Evolutionary conservation across 23 tunicate species (phyloP).

Genomic region (Botrylloides violaceus): DNA sequence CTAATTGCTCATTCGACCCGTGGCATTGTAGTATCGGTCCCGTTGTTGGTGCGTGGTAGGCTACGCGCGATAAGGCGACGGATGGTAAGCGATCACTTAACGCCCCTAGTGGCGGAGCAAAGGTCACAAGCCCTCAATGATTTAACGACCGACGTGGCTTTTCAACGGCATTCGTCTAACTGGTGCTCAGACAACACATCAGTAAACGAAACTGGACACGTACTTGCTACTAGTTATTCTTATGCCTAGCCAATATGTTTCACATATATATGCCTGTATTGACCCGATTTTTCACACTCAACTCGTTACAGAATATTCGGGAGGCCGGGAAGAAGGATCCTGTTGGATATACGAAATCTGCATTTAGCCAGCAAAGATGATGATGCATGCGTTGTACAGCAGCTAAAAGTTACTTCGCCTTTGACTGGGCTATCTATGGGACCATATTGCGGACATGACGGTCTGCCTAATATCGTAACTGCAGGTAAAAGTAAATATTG

Average conservation of each 20-base stretch:
- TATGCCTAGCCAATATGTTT: neutral
- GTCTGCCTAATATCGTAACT: constrained; percentile 15
- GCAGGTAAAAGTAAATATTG: no score
- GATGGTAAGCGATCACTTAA: no score
- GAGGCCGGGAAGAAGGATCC: constrained; percentile 7
- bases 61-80: no score
- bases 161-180: neutral
- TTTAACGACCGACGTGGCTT: no score
- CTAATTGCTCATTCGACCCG: no score
- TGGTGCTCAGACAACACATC: neutral
- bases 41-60: no score
- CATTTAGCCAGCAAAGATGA: neutral
- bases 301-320: neutral
- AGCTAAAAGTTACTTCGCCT: neutral
- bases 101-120: no score
- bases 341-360: constrained; percentile 10
- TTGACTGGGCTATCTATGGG: constrained; percentile 13
- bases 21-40: no score
- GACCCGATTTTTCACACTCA: neutral
- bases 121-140: no score
- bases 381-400: neutral
- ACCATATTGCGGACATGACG: constrained; percentile 24
- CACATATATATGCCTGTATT: neutral
- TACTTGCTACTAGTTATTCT: no score
- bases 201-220: no score